Evolutionary conservation across 2,797 vertebrate genomes (phyloP).

Genomic region (Atherinosoma microstoma): DNA sequence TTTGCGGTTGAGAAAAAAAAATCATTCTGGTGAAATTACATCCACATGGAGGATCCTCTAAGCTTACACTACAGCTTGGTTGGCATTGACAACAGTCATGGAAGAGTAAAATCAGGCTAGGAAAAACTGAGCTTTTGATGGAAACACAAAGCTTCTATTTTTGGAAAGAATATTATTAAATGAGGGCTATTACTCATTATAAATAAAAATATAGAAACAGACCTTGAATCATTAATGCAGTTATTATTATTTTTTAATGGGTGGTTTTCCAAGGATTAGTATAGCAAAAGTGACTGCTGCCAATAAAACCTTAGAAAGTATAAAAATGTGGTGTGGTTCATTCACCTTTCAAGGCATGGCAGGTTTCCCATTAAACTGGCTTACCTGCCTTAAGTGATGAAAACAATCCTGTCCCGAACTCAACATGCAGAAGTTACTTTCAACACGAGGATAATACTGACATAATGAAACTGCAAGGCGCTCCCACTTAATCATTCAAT

Average conservation of each 20-base stretch:
- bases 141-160: constrained; percentile 56
- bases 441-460: constrained; percentile 9
- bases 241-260: constrained; percentile 24
- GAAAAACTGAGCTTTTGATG: constrained; percentile 49
- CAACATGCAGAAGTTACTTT: constrained; percentile 8
- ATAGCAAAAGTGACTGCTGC: constrained; percentile 10
- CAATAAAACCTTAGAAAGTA: constrained; percentile 26
- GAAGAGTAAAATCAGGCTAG: constrained; percentile 66
- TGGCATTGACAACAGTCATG: constrained; percentile 65
- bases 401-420: constrained; percentile 3
- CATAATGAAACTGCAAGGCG: constrained; percentile 33
- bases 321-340: constrained; percentile 5
- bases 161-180: constrained; percentile 38
- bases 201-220: constrained; percentile 35
- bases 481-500: constrained; percentile 56
- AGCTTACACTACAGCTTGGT: constrained; percentile 56
- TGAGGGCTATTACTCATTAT: constrained; percentile 43
- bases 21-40: constrained; percentile 81
- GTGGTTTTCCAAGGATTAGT: constrained; percentile 23
- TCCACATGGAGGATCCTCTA: constrained; percentile 80
- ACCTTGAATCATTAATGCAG: constrained; percentile 37
- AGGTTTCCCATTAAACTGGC: constrained; percentile 6
- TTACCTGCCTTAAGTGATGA: constrained; percentile 18
- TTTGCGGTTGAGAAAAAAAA: constrained; percentile 73
- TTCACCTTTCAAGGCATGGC: constrained; percentile 4